Evolutionary conservation across 2,113 vertebrate genomes (phyloP).

Genomic region (Caretta caretta): DNA sequence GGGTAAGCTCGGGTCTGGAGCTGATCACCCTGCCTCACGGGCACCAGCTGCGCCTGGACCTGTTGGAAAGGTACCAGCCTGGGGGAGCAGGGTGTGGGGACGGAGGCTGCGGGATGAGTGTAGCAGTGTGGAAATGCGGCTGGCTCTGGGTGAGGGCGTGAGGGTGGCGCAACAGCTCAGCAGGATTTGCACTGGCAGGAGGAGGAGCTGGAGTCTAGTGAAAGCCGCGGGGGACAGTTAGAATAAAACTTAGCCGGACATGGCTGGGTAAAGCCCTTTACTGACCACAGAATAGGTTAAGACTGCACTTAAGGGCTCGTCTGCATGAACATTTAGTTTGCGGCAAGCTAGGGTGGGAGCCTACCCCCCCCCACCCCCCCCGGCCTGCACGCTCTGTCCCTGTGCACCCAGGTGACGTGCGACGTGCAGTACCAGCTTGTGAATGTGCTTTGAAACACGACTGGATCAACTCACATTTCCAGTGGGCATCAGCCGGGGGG

Average conservation of each 20-base stretch:
- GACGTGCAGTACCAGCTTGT: no score
- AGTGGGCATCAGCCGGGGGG: no score
- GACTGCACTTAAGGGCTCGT: no score
- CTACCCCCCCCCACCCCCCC: no score
- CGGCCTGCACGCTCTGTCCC: no score
- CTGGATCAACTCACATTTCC: no score
- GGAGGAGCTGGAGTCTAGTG: background rate
- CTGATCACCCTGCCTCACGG: slow-evolving; percentile 89
- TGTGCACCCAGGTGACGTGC: no score
- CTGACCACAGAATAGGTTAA: background rate
- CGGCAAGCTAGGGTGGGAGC: no score
- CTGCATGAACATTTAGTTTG: no score
- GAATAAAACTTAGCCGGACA: background rate
- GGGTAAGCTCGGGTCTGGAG: slow-evolving; percentile 88
- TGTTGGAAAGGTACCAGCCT: slow-evolving; percentile 86
- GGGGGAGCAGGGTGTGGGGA: background rate
- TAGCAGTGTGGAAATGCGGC: background rate
- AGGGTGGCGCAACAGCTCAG: background rate
- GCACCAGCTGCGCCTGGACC: slow-evolving; percentile 84
- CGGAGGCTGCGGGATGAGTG: background rate
- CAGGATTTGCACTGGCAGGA: background rate
- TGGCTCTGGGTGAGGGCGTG: background rate
- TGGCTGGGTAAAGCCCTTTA: background rate
- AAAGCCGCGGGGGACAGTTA: background rate
- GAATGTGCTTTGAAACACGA: no score